These are phyloP conservation scores for Paramormyrops kingsleyae DNA, from an alignment of 2,113 vertebrate species.

Conservation along the genomic window DNA sequence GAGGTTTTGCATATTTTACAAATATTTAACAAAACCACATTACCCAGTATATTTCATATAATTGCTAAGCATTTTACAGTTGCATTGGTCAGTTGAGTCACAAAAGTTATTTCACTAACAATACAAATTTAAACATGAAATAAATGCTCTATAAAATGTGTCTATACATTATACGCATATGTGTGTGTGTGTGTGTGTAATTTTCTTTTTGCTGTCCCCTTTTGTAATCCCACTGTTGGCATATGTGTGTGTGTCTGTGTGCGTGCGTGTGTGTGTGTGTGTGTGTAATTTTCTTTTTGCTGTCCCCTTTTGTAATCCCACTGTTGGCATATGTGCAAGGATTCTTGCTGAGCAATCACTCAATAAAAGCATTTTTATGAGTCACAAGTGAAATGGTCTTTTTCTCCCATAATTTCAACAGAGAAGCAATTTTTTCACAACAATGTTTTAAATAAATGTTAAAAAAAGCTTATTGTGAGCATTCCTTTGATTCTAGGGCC, in stretches of 20 bases:
- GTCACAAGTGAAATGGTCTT: slow-evolving; percentile 33
- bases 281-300: not conserved
- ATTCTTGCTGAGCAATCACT: slow-evolving; percentile 21
- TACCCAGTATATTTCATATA: not conserved
- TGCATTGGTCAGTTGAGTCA: not conserved
- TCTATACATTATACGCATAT: not conserved
- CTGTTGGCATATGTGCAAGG: not conserved
- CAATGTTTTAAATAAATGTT: not conserved
- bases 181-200: not conserved
- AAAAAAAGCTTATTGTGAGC: not conserved
- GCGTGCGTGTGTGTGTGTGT: not conserved
- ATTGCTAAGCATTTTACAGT: not conserved
- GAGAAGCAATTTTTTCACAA: slow-evolving; percentile 12
- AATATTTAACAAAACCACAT: not conserved
- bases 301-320: not conserved
- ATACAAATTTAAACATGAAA: not conserved
- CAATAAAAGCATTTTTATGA: slow-evolving; percentile 37
- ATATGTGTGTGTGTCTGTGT: not conserved
- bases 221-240: not conserved
- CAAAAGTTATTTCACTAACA: not conserved
- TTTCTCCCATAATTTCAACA: slow-evolving; percentile 37
- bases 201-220: not conserved
- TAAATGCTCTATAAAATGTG: not conserved
- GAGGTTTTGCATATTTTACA: slow-evolving; percentile 25
- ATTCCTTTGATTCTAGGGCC: not conserved